Evolutionary conservation across 2,113 vertebrate genomes (phyloP), one percentile per base, ranked within the genome.

Genomic region (Cyrtonyx montezumae): DNA sequence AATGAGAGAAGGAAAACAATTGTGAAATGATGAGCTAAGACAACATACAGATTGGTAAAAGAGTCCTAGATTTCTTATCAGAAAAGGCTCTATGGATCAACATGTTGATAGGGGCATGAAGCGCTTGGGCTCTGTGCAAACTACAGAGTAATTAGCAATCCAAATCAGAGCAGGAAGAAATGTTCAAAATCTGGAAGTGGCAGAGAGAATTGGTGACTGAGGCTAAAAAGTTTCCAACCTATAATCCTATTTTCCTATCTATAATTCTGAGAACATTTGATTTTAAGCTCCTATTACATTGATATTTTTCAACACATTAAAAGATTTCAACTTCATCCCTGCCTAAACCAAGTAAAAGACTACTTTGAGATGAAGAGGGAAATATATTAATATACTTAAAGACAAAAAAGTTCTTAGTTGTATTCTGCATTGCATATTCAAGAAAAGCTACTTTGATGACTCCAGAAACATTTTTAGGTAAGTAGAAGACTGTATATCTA

Each of bases 81-180:
- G 46, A 51, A 76, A 77, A 74, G 32, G 7, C 1, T 1, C 3
- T 0, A 0, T 1, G 1, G 23, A n/a, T 61, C 71, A 58, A 46
- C 23, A 36, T 4, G 1, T 45, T 76, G 21, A 34, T 42, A 28
- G 0, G 1, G 36, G 61, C 23, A 11, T 43, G 10, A 11, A 26
- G 13, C 23, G 13, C 22, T 34, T 36, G 49, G 46, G 46, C 30
- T 77, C 65, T 20, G 9, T 10, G 13, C 25, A 84, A 22, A 56
- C 12, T 74, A 18, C 49, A 63, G 51, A 51, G 45, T 26, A 67
- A 16, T n/a, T 32, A 62, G 21, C 36, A 76, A 20, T 26, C 9
- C 37, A 90, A 70, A 75, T 11, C 26, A 74, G 56, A 46, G 32
- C 13, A 79, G 18, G 15, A 74, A 77, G 82, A 89, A 74, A 4